Conservation (phyloP, 2,113 vertebrate species). For the Prionailurus viverrinus region DNA sequence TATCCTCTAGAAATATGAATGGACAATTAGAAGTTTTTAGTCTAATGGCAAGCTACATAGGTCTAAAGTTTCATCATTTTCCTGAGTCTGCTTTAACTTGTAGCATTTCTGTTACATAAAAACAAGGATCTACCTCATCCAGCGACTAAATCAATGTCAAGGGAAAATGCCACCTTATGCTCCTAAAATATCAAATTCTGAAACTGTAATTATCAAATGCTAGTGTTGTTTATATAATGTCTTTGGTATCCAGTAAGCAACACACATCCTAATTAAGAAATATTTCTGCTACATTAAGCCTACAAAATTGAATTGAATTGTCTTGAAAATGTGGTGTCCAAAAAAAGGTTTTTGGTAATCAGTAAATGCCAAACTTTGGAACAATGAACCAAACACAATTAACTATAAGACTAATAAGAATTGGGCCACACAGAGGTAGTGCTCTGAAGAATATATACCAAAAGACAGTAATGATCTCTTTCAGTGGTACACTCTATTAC, state of each 20-base stretch:
- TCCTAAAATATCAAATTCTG: background rate
- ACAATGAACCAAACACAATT: background rate
- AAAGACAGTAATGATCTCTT: background rate
- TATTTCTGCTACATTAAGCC: background rate
- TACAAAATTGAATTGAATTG: background rate
- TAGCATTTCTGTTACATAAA: background rate
- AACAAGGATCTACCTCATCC: background rate
- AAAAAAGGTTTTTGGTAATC: background rate
- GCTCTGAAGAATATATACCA: background rate
- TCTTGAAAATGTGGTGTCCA: background rate
- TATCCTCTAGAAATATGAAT: background rate
- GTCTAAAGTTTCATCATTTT: background rate
- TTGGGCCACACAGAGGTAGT: background rate
- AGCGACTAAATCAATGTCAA: background rate
- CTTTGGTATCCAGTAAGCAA: background rate
- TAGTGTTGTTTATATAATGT: constrained; percentile 24
- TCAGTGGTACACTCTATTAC: background rate
- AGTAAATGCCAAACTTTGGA: constrained; percentile 7
- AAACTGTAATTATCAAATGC: background rate
- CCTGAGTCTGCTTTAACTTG: background rate
- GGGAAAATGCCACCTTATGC: background rate
- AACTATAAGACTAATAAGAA: background rate
- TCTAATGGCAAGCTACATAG: background rate
- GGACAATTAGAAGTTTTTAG: background rate
- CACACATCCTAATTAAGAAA: constrained; percentile 3